These are phyloP conservation scores for Siderastrea radians DNA, from an alignment of 92 coral and sea anemone genomes.

Conservation along the genomic window DNA sequence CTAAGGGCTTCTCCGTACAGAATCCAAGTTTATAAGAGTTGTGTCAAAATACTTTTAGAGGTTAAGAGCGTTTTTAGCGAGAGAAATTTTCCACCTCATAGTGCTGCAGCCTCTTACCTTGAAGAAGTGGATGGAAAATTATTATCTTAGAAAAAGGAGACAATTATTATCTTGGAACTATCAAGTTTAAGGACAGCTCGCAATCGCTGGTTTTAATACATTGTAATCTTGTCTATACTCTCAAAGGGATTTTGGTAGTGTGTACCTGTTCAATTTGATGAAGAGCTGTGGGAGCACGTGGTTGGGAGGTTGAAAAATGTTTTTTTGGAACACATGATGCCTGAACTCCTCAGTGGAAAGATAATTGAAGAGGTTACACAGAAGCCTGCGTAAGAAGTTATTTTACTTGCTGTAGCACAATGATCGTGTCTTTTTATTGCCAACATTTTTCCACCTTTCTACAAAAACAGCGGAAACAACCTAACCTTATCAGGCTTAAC, in stretches of 20 bases:
- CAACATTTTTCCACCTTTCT: no score
- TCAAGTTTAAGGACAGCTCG: conserved; percentile 34
- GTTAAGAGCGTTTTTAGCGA: no score
- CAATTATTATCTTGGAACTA: conserved; percentile 45
- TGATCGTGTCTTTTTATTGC: not conserved
- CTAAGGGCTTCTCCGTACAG: not conserved
- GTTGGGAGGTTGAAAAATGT: conserved; percentile 46
- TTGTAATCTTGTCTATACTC: conserved; percentile 48
- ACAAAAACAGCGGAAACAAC: no score
- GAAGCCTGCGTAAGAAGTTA: no score
- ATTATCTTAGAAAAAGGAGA: not conserved
- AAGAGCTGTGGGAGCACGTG: conserved; percentile 40
- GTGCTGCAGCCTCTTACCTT: no score
- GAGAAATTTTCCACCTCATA: no score
- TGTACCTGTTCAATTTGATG: conserved; percentile 61
- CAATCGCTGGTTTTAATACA: conserved; percentile 28
- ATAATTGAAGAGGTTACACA: conserved; percentile 11
- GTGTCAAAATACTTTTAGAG: no score
- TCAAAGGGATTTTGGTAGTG: conserved; percentile 52
- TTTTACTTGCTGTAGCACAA: not conserved
- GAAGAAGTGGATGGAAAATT: conserved; percentile 19
- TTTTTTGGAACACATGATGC: conserved; percentile 49
- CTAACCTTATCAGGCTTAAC: no score
- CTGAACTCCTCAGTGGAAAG: no score
- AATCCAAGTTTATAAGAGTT: not conserved